phyloP scores from a whole-genome alignment of 2,113 vertebrate species.

The Marcusenius ussheri region DNA sequence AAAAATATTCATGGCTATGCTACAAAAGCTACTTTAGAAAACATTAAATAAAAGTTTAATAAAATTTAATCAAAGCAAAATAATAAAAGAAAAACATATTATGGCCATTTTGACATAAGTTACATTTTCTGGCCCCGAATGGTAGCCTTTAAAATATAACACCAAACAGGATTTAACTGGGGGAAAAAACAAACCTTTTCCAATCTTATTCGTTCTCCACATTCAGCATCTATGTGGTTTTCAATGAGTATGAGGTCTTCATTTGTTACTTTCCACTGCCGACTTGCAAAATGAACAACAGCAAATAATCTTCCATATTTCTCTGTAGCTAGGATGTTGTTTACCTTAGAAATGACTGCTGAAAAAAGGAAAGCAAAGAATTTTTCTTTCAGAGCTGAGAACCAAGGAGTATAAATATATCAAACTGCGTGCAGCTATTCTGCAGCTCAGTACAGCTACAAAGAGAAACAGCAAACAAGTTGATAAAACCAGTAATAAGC shows the following conservation, averaged over 20 bases:
- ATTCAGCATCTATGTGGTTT: slow-evolving; percentile 58
- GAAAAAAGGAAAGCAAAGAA: not conserved
- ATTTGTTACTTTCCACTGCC: slow-evolving; percentile 77
- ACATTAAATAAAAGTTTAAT: not conserved
- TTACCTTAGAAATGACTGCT: slow-evolving; percentile 63
- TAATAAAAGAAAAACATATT: not conserved
- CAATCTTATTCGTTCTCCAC: slow-evolving; percentile 71
- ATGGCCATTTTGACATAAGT: not conserved
- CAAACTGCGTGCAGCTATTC: not conserved
- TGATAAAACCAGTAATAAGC: not conserved
- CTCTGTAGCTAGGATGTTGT: slow-evolving; percentile 52
- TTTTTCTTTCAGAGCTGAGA: not conserved
- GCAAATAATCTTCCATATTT: slow-evolving; percentile 71
- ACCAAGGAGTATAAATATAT: not conserved
- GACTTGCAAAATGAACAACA: slow-evolving; percentile 75
- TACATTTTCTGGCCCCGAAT: not conserved
- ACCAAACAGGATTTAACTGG: not conserved
- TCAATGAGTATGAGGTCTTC: slow-evolving; percentile 78
- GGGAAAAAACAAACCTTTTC: slow-evolving; percentile 66
- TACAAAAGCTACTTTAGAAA: not conserved
- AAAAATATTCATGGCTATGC: not conserved
- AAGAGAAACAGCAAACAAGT: not conserved
- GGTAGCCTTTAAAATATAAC: not conserved
- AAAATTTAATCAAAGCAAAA: not conserved
- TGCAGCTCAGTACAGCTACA: not conserved